A percentile compares a stretch with the other conserved stretches of the same genome.
phyloP scores from a whole-genome alignment of 2,113 vertebrate genomes.

The Lampris megalopsis region DNA sequence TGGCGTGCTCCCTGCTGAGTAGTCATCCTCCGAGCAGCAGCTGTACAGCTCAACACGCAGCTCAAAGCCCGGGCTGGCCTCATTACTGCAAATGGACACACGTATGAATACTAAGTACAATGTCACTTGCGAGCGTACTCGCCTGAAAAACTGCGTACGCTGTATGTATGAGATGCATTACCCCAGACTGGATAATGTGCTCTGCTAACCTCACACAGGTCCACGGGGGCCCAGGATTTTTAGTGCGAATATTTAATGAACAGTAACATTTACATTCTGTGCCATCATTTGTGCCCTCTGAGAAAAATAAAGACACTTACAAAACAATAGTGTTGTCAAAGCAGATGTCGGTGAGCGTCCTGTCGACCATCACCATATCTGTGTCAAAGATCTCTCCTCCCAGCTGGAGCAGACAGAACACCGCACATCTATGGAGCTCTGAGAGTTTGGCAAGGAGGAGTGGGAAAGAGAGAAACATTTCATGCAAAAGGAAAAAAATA shows the following conservation, averaged over 20 bases:
- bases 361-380: conserved; percentile 93
- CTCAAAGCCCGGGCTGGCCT: conserved; percentile 88
- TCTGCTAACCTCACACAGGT: background rate
- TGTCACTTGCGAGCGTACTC: too few species aligned
- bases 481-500: background rate
- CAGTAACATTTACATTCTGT: too few species aligned
- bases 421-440: conserved; percentile 93
- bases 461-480: background rate
- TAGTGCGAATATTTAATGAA: too few species aligned
- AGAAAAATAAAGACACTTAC: conserved; percentile 77
- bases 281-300: background rate
- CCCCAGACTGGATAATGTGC: too few species aligned
- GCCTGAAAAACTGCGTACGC: background rate
- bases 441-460: conserved; percentile 5
- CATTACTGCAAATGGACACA: conserved; percentile 66
- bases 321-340: conserved; percentile 91
- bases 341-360: conserved; percentile 94
- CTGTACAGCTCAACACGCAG: conserved; percentile 92
- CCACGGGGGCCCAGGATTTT: background rate
- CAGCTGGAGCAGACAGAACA: conserved; percentile 92
- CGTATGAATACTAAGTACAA: background rate
- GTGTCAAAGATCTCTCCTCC: conserved; percentile 93
- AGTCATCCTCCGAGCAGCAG: conserved; percentile 89
- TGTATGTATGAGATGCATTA: background rate
- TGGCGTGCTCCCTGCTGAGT: conserved; percentile 85